Conservation (phyloP, 2,797 vertebrate genomes). For the Echeneis naucrates region DNA sequence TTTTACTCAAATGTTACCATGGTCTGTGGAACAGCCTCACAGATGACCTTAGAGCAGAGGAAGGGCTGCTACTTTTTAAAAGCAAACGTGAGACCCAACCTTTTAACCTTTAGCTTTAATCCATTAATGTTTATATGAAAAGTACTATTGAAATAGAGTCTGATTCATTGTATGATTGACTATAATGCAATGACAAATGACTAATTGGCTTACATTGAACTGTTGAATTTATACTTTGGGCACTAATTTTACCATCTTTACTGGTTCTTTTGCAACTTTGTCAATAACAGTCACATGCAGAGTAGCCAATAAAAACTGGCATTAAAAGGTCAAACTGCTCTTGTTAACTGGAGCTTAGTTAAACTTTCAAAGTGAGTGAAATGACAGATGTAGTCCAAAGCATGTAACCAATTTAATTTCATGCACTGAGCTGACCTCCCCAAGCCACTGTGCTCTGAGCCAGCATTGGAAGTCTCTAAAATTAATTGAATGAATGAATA, state of each 20-base stretch:
- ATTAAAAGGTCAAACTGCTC: constrained; percentile 4
- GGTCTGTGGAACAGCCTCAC: no score
- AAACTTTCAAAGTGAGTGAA: constrained; percentile 30
- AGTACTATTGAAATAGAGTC: no score
- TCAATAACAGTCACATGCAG: not conserved
- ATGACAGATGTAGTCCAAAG: constrained; percentile 22
- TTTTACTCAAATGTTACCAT: no score
- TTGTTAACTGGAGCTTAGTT: constrained; percentile 14
- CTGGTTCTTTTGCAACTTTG: not conserved
- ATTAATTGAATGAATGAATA: constrained; percentile 54
- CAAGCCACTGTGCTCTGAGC: constrained; percentile 20
- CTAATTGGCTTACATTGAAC: not conserved
- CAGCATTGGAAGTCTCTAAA: constrained; percentile 51
- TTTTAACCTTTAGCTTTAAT: no score
- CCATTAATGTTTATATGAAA: no score
- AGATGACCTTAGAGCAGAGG: no score
- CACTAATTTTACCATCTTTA: no score
- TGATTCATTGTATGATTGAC: not conserved
- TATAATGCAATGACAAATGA: not conserved
- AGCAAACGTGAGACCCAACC: no score
- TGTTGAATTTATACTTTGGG: not conserved
- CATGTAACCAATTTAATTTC: constrained; percentile 34
- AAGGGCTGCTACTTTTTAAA: no score
- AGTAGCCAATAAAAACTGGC: not conserved
- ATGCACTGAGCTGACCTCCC: constrained; percentile 35